phyloP scores from a whole-genome alignment of 1,140 invertebrate species.

The Drosophila novamexicana region DNA sequence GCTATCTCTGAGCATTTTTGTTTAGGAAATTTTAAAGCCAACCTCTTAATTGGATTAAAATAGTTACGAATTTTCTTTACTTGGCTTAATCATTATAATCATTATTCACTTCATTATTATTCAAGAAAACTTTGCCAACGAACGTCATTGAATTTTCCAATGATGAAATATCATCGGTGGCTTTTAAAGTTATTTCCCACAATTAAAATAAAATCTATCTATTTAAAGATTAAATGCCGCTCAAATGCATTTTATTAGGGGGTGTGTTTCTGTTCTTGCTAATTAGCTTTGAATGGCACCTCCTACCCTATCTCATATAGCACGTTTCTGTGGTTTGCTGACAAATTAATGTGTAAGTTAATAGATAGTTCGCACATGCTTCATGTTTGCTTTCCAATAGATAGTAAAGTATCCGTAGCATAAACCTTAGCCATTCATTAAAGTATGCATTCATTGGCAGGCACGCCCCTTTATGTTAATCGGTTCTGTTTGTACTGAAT shows the following conservation, averaged over 20 bases:
- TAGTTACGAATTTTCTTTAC: background rate
- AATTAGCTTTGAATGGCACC: background rate
- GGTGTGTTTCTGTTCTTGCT: no score
- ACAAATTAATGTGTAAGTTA: no score
- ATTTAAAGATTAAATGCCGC: constrained; percentile 10
- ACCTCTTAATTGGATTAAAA: background rate
- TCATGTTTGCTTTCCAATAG: no score
- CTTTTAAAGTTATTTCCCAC: constrained; percentile 12
- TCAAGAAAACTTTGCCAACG: no score
- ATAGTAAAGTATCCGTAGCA: background rate
- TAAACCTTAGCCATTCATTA: background rate
- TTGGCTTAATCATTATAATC: background rate
- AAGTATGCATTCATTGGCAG: no score
- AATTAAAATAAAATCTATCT: constrained; percentile 23
- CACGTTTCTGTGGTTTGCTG: background rate
- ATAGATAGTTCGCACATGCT: no score
- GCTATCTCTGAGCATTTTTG: no score
- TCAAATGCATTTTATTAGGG: background rate
- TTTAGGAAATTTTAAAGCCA: no score
- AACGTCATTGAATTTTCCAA: no score
- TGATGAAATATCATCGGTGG: background rate
- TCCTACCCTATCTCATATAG: no score
- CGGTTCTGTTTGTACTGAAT: background rate
- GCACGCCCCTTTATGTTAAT: background rate
- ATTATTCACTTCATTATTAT: background rate